These are phyloP conservation scores for Meloidogyne exigua DNA, from an alignment of 1,140 invertebrate genomes.

Conservation along the genomic window DNA sequence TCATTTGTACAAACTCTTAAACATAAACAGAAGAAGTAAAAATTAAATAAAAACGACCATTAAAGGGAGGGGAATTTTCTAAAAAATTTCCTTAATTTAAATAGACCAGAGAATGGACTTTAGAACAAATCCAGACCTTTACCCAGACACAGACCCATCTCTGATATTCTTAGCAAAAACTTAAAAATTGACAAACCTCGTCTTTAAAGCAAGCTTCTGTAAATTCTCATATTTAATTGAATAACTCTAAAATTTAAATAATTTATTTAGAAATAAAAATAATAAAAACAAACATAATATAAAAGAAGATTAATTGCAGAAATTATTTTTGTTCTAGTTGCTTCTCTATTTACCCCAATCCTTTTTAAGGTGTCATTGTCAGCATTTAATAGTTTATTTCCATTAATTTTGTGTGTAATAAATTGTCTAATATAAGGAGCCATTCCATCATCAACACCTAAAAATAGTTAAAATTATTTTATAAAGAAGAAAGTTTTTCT, in stretches of 20 bases:
- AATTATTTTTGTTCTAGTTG: slow-evolving; percentile 33
- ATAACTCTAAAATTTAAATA: slow-evolving; percentile 29
- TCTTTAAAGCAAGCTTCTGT: slow-evolving; percentile 40
- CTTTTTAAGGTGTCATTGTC: slow-evolving; percentile 29
- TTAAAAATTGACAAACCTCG: neutral
- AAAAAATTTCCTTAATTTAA: no score
- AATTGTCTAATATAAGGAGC: slow-evolving; percentile 28
- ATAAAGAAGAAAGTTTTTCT: neutral
- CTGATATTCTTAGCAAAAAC: no score
- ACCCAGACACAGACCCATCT: no score
- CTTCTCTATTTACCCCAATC: slow-evolving; percentile 42
- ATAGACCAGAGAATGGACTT: no score
- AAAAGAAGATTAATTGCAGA: slow-evolving; percentile 28
- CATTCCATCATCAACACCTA: slow-evolving; percentile 41
- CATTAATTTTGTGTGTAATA: slow-evolving; percentile 24
- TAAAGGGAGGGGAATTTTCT: no score
- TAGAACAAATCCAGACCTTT: no score
- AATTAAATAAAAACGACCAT: no score
- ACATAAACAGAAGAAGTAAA: neutral
- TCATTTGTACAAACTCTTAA: slow-evolving; percentile 33
- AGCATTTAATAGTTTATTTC: slow-evolving; percentile 24
- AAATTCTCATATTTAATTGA: slow-evolving; percentile 41
- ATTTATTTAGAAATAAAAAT: neutral
- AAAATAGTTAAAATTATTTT: neutral
- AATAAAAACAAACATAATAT: slow-evolving; percentile 39